These are phyloP conservation scores for Macaria liturata DNA, from an alignment of 2,888 invertebrate species.

Conservation along the genomic window DNA sequence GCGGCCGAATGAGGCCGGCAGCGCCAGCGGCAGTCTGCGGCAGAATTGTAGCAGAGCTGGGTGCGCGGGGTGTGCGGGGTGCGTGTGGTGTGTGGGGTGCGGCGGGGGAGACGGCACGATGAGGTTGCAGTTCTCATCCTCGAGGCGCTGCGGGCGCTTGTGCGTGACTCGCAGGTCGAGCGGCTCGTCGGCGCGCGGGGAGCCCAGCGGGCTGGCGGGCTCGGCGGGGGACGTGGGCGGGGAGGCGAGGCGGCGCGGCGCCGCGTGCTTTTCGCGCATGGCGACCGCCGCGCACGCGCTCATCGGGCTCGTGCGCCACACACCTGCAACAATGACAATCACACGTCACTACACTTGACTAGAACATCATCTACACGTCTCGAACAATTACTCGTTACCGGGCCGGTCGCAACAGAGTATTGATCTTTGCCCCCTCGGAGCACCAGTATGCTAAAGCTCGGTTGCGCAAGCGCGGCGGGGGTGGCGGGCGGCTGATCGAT, in stretches of 20 bases:
- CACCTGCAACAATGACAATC: constrained; percentile 66
- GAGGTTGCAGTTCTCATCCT: constrained; percentile 94
- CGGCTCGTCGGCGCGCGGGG: constrained; percentile 87
- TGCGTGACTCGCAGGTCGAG: constrained; percentile 94
- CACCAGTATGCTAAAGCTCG: constrained; percentile 57
- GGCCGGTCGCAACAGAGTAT: constrained; percentile 35
- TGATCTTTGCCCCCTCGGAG: constrained; percentile 48
- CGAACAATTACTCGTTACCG: constrained; percentile 21
- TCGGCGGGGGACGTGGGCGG: constrained; percentile 73
- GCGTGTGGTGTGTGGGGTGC: constrained; percentile 78
- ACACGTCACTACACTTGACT: constrained; percentile 21
- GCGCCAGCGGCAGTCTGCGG: constrained; percentile 70
- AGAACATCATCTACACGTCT: neutral
- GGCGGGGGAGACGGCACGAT: constrained; percentile 85
- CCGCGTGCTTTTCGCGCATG: constrained; percentile 95
- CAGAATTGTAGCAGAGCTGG: constrained; percentile 77
- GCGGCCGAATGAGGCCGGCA: constrained; percentile 76
- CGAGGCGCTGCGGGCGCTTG: constrained; percentile 88
- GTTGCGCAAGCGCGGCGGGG: constrained; percentile 58
- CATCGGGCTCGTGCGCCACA: constrained; percentile 86
- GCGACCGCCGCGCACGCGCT: constrained; percentile 88
- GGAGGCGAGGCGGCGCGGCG: constrained; percentile 92
- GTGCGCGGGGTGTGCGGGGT: constrained; percentile 85
- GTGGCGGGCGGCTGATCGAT: constrained; percentile 52
- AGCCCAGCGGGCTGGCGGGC: constrained; percentile 77